These are phyloP conservation scores for Mercenaria mercenaria DNA, from an alignment of 1,140 invertebrate species.

Conservation along the genomic window DNA sequence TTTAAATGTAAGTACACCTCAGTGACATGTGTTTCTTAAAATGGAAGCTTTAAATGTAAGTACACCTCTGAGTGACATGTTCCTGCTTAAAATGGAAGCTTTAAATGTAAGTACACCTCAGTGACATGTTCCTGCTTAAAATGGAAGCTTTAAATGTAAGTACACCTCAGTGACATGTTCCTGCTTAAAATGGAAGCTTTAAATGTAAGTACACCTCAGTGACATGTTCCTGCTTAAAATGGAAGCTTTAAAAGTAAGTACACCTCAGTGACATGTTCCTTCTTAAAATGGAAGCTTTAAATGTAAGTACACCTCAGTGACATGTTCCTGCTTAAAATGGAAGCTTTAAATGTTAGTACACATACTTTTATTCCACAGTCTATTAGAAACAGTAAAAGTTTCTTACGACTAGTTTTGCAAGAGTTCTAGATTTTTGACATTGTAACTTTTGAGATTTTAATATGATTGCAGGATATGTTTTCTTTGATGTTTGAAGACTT, in stretches of 20 bases:
- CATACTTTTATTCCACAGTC: no score
- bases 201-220: constrained; percentile 66
- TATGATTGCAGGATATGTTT: no score
- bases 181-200: constrained; percentile 70
- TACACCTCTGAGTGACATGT: no score
- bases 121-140: no score
- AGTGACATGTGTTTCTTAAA: background rate
- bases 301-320: constrained; percentile 66
- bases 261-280: constrained; percentile 57
- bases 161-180: constrained; percentile 60
- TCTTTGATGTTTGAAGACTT: no score
- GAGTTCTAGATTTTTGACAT: background rate
- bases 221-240: no score
- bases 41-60: background rate
- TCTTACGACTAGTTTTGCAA: no score
- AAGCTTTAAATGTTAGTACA: background rate
- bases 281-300: constrained; percentile 71
- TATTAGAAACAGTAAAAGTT: no score
- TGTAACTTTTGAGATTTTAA: no score
- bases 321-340: no score
- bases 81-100: background rate
- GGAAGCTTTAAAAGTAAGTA: background rate
- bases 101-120: no score
- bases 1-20: constrained; percentile 67
- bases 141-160: no score